A percentile compares a stretch with the other conserved stretches of the same genome.
These are phyloP conservation scores for Babylonia areolata DNA, from an alignment of 1,140 invertebrate species.

Conservation along the genomic window DNA sequence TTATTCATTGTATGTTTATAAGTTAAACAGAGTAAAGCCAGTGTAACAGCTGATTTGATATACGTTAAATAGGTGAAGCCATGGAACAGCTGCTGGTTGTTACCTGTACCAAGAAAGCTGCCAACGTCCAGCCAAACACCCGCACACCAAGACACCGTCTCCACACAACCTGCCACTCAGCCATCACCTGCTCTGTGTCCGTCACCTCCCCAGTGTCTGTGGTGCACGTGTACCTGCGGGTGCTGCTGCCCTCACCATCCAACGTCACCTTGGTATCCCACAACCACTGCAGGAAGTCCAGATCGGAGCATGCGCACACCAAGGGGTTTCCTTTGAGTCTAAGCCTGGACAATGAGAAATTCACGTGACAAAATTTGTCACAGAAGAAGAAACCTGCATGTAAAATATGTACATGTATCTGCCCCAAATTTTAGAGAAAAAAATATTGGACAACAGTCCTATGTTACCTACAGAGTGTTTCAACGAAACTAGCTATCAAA, in stretches of 20 bases:
- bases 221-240: not conserved
- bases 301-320: not conserved
- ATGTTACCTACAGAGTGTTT: too few relatives aligned
- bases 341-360: not conserved
- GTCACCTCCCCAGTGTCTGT: not conserved
- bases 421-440: too few relatives aligned
- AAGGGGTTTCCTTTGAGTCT: not conserved
- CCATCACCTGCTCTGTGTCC: not conserved
- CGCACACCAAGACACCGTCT: not conserved
- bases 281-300: constrained; percentile 18
- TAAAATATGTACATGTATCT: too few relatives aligned
- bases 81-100: not conserved
- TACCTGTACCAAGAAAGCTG: not conserved
- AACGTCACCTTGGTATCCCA: not conserved
- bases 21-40: too few relatives aligned
- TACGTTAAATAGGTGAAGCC: too few relatives aligned
- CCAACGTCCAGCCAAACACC: constrained; percentile 1
- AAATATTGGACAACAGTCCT: too few relatives aligned
- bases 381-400: too few relatives aligned
- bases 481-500: too few relatives aligned
- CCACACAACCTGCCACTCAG: not conserved
- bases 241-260: not conserved
- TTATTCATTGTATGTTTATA: too few relatives aligned
- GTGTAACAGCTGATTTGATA: too few relatives aligned
- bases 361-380: not conserved